Conservation (phyloP, 2,113 vertebrate species). For the Candoia aspera region DNA sequence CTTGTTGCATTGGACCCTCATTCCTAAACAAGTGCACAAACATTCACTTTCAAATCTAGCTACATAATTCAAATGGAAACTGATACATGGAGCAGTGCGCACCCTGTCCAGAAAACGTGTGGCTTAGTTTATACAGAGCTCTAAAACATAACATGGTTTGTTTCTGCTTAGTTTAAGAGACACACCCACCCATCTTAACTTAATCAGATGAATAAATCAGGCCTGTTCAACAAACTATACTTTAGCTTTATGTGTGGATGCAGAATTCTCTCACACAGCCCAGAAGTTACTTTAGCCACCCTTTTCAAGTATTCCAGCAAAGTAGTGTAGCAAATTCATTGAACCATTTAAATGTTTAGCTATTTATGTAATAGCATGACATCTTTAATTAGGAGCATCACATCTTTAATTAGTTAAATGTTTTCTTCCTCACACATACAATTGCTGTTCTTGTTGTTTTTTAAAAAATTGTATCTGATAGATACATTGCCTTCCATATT, state of each 20-base stretch:
- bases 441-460: constrained; percentile 13
- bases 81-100: not conserved
- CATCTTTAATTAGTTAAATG: constrained; percentile 8
- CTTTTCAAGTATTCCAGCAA: not conserved
- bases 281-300: not conserved
- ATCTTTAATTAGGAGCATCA: not conserved
- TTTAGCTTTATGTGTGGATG: not conserved
- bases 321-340: not conserved
- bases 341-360: not conserved
- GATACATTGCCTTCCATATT: constrained; percentile 39
- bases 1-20: not conserved
- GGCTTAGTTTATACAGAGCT: not conserved
- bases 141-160: not conserved
- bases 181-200: not conserved
- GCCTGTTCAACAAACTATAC: not conserved
- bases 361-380: not conserved
- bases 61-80: not conserved
- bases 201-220: not conserved
- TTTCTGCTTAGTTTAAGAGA: not conserved
- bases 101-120: not conserved
- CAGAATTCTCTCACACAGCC: not conserved
- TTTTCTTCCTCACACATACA: not conserved
- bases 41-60: not conserved
- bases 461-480: constrained; percentile 30
- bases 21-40: not conserved